Conservation (phyloP, 2,113 vertebrate genomes). For the Serilophus lunatus region DNA sequence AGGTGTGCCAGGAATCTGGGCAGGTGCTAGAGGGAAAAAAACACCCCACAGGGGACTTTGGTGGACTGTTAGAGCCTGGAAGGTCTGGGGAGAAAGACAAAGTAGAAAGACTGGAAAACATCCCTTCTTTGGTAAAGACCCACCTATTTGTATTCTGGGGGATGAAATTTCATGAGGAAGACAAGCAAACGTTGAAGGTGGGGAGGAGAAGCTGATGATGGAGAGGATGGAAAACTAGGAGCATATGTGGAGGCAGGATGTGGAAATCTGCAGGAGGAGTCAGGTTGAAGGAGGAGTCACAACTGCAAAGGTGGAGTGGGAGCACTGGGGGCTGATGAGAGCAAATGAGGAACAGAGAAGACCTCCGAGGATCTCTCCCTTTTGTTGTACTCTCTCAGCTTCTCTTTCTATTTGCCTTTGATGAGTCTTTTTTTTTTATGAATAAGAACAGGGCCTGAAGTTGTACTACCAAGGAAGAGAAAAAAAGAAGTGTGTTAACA, state of each 20-base stretch:
- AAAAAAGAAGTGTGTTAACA: not conserved
- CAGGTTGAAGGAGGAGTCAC: not conserved
- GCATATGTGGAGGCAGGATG: not conserved
- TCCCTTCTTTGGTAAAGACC: not conserved
- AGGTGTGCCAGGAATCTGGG: not conserved
- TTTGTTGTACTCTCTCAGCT: not conserved
- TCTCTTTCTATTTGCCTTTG: not conserved
- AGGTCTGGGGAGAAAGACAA: not conserved
- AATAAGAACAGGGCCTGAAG: not conserved
- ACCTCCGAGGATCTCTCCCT: not conserved
- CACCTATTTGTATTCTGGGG: not conserved
- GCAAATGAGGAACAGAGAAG: not conserved
- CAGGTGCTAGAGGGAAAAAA: not conserved
- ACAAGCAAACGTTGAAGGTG: fast-evolving
- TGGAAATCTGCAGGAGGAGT: not conserved
- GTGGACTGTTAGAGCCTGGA: not conserved
- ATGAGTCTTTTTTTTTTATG: not conserved
- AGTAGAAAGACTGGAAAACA: not conserved
- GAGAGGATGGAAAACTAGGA: fast-evolving
- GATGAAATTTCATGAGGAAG: not conserved
- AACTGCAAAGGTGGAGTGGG: not conserved
- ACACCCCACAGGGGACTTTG: not conserved
- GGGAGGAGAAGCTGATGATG: not conserved
- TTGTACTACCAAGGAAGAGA: not conserved
- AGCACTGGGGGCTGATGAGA: not conserved